These are phyloP conservation scores for Sula dactylatra DNA, from an alignment of 2,113 vertebrate genomes.

Conservation along the genomic window DNA sequence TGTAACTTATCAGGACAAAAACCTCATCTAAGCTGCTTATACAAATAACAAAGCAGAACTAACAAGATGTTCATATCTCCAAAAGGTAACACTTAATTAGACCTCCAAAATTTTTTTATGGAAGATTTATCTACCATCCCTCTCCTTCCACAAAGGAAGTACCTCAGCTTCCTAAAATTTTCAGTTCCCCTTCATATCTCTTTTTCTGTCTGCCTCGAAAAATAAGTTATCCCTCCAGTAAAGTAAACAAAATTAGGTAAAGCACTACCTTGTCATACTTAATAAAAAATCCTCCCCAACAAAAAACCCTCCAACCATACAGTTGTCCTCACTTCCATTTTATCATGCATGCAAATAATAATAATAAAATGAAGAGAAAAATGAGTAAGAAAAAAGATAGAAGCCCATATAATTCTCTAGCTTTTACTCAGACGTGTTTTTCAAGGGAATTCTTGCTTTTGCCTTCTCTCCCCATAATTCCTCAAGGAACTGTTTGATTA, in stretches of 20 bases:
- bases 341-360: neutral
- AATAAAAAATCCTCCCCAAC: neutral
- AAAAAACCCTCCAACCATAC: neutral
- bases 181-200: neutral
- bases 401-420: neutral
- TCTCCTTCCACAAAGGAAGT: neutral
- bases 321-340: neutral
- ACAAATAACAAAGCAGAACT: slow-evolving; percentile 10
- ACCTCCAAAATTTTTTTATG: neutral
- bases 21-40: neutral
- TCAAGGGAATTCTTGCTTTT: neutral
- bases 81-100: neutral
- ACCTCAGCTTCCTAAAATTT: neutral
- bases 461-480: neutral
- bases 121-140: neutral
- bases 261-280: neutral
- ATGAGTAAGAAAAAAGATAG: neutral
- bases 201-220: neutral
- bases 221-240: neutral
- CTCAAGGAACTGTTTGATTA: neutral
- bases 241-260: neutral
- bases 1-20: neutral
- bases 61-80: neutral
- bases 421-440: neutral
- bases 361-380: neutral